Evolutionary conservation across 2,888 invertebrate genomes (phyloP).

Genomic region (Agriopis marginaria): DNA sequence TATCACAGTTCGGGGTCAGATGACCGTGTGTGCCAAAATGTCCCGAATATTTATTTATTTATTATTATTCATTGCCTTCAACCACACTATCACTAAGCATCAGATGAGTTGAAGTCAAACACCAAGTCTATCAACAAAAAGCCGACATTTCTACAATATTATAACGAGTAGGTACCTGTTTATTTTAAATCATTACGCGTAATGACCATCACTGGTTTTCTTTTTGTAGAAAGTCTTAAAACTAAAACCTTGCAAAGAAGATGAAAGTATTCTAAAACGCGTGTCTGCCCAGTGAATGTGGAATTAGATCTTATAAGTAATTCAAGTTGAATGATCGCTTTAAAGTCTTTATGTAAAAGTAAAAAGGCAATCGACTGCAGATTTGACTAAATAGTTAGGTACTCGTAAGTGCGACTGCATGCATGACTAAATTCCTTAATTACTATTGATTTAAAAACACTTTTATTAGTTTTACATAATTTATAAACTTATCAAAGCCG

Average conservation of each 20-base stretch:
- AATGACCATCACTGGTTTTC: slow-evolving; percentile 15
- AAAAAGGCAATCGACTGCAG: background rate
- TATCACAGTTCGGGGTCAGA: too few relatives aligned
- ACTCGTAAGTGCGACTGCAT: too few relatives aligned
- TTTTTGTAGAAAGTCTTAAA: slow-evolving; percentile 33
- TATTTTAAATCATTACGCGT: slow-evolving; percentile 23
- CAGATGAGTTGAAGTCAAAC: too few relatives aligned
- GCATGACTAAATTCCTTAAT: too few relatives aligned
- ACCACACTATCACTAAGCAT: too few relatives aligned
- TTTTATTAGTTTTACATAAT: too few relatives aligned
- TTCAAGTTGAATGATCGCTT: slow-evolving; percentile 8
- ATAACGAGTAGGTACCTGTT: slow-evolving; percentile 1
- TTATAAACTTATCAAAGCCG: too few relatives aligned
- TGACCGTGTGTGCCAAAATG: too few relatives aligned
- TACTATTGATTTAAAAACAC: too few relatives aligned
- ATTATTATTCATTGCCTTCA: too few relatives aligned
- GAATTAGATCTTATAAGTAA: slow-evolving; percentile 25
- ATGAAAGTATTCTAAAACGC: slow-evolving; percentile 33
- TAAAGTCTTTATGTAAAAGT: slow-evolving; percentile 8
- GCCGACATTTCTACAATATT: slow-evolving; percentile 4
- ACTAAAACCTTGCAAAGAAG: slow-evolving; percentile 12
- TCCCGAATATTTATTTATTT: too few relatives aligned
- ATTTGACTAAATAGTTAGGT: too few relatives aligned
- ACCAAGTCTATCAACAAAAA: background rate
- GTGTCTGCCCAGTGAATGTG: slow-evolving; percentile 31